Conservation (phyloP, 2,888 invertebrate genomes). For the Galeopsomyia nigrocyanea region DNA sequence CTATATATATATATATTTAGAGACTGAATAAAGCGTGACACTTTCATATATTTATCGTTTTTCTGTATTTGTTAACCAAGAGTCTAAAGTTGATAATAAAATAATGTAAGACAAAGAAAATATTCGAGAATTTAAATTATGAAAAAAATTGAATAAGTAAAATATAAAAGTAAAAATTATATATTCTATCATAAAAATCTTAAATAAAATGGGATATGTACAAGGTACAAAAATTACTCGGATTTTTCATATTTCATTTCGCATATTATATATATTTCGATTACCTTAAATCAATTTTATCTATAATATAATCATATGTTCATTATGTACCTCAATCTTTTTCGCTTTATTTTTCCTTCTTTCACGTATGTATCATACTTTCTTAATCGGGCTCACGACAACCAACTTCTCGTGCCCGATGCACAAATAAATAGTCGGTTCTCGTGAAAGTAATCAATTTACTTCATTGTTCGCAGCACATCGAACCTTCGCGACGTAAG, state of each 20-base stretch:
- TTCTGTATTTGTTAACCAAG: too few relatives aligned
- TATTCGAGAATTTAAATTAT: too few relatives aligned
- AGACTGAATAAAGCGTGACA: conserved; percentile 22
- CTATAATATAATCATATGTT: conserved; percentile 62
- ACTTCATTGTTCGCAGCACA: conserved; percentile 38
- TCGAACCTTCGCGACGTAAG: conserved; percentile 27
- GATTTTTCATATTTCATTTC: conserved; percentile 56
- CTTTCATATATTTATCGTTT: conserved; percentile 18
- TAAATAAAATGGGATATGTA: too few relatives aligned
- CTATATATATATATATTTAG: conserved; percentile 14
- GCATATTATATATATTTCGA: conserved; percentile 66
- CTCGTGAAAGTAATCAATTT: conserved; percentile 41
- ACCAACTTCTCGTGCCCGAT: conserved; percentile 27
- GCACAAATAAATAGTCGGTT: conserved; percentile 28
- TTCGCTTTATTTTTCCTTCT: conserved; percentile 44
- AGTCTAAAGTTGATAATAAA: too few relatives aligned
- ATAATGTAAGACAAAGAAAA: too few relatives aligned
- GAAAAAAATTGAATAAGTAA: too few relatives aligned
- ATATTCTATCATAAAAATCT: too few relatives aligned
- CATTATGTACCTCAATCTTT: conserved; percentile 57
- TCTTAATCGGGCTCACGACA: conserved; percentile 45
- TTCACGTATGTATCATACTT: conserved; percentile 50
- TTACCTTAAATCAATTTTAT: conserved; percentile 62
- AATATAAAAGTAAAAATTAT: too few relatives aligned
- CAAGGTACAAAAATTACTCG: not conserved